Conservation (phyloP, 2,888 invertebrate genomes). For the Choristoneura rosaceana region DNA sequence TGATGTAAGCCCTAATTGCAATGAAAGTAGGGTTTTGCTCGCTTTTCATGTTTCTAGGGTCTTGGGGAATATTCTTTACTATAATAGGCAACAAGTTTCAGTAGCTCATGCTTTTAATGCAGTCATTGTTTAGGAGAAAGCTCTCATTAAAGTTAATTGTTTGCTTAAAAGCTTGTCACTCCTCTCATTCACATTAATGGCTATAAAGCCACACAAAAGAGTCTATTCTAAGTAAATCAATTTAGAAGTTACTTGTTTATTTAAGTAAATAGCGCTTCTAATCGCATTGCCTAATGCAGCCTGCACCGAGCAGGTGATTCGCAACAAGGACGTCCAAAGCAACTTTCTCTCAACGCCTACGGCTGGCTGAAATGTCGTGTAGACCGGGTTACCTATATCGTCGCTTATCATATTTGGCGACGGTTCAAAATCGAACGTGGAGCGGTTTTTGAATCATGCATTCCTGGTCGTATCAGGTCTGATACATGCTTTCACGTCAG, state of each 20-base stretch:
- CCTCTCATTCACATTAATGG: too few relatives aligned
- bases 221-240: background rate
- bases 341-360: constrained; percentile 75
- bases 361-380: constrained; percentile 63
- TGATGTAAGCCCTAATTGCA: constrained; percentile 30
- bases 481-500: background rate
- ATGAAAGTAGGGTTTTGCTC: constrained; percentile 35
- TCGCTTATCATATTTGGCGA: constrained; percentile 60
- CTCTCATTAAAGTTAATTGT: background rate
- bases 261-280: background rate
- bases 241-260: background rate
- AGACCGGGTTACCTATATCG: constrained; percentile 75
- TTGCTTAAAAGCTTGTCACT: too few relatives aligned
- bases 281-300: constrained; percentile 19
- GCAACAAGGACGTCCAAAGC: constrained; percentile 67
- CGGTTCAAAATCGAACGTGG: constrained; percentile 53
- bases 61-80: background rate
- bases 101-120: background rate
- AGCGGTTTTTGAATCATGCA: constrained; percentile 43
- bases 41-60: background rate
- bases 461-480: constrained; percentile 11
- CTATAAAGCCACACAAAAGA: background rate
- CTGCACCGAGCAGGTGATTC: constrained; percentile 39
- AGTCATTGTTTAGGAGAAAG: background rate
- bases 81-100: background rate